These are phyloP conservation scores for Chironomus tepperi DNA, from an alignment of 1,140 invertebrate species.

Conservation along the genomic window DNA sequence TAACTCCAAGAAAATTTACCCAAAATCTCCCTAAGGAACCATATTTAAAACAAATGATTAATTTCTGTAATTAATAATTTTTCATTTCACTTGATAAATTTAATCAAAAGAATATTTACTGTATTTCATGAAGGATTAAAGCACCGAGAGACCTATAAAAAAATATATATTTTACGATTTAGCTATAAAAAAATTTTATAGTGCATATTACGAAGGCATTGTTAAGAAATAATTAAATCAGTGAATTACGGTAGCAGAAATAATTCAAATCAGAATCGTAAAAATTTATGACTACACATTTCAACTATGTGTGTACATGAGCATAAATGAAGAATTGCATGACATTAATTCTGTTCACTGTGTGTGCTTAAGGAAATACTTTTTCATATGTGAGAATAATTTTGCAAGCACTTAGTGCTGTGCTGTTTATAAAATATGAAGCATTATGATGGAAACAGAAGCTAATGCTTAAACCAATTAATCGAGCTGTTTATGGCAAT, in stretches of 20 bases:
- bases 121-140: too few relatives aligned
- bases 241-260: not conserved
- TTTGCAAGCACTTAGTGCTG: too few relatives aligned
- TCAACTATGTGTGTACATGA: not conserved
- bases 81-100: not conserved
- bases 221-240: not conserved
- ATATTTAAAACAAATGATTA: too few relatives aligned
- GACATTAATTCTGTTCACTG: not conserved
- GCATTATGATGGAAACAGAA: not conserved
- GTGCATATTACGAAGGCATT: not conserved
- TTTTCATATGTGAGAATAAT: too few relatives aligned
- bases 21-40: too few relatives aligned
- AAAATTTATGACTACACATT: not conserved
- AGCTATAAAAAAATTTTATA: not conserved
- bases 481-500: not conserved
- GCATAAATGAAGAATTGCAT: not conserved
- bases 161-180: too few relatives aligned
- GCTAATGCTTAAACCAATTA: not conserved
- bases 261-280: constrained; percentile 2
- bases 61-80: too few relatives aligned
- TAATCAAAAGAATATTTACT: not conserved
- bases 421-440: not conserved
- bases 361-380: too few relatives aligned
- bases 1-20: too few relatives aligned
- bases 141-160: too few relatives aligned